Percentiles rank a stretch among this genome's conserved stretches.
phyloP scores from a whole-genome alignment of 2,888 invertebrate species.

The Acrocera orbiculus region DNA sequence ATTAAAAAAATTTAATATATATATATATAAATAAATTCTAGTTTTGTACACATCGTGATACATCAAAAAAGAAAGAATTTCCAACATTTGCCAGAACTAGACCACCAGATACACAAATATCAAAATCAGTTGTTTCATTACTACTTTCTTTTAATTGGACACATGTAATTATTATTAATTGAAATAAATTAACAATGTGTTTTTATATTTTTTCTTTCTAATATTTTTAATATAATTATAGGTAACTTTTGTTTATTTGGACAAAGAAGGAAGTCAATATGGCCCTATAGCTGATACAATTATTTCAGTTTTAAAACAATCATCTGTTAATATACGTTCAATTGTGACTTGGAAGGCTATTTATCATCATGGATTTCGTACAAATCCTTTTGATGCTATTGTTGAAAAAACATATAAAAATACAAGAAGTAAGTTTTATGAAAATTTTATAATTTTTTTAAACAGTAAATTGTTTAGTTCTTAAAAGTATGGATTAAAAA shows the following conservation, averaged over 20 bases:
- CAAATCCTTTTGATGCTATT: slow-evolving; percentile 70
- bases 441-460: too few species aligned
- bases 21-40: slow-evolving; percentile 30
- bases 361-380: slow-evolving; percentile 65
- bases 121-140: slow-evolving; percentile 77
- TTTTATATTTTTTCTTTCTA: neutral
- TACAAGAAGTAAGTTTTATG: slow-evolving; percentile 61
- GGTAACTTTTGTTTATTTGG: slow-evolving; percentile 70
- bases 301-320: slow-evolving; percentile 46
- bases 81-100: slow-evolving; percentile 83
- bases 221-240: slow-evolving; percentile 22
- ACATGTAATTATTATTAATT: slow-evolving; percentile 53
- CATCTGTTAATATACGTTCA: slow-evolving; percentile 52
- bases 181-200: neutral
- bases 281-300: slow-evolving; percentile 64
- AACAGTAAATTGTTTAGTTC: too few species aligned
- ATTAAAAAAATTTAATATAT: neutral
- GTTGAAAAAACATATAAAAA: slow-evolving; percentile 66
- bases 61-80: slow-evolving; percentile 72
- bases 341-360: slow-evolving; percentile 47
- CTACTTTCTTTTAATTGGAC: slow-evolving; percentile 77
- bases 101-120: slow-evolving; percentile 86
- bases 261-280: slow-evolving; percentile 56
- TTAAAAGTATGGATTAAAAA: too few species aligned
- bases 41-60: slow-evolving; percentile 81